Conservation (phyloP, 2,888 invertebrate genomes). For the Lasioglossum figueresi region DNA sequence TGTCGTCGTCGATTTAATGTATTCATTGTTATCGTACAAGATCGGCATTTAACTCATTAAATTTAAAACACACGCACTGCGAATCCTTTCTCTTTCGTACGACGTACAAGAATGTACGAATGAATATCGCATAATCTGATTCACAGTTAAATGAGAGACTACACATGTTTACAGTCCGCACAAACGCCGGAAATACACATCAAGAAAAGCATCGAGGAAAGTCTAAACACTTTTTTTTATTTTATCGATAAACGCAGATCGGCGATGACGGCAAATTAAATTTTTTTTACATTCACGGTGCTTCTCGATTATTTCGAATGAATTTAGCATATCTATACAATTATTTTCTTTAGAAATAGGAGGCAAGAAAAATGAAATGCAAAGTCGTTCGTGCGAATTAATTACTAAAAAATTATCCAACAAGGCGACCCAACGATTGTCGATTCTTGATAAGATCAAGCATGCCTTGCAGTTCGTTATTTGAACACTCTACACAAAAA, state of each 20-base stretch:
- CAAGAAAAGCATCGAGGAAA: neutral
- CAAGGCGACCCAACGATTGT: too few species aligned
- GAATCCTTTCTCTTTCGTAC: neutral
- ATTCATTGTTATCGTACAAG: neutral
- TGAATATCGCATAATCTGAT: neutral
- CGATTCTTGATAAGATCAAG: too few species aligned
- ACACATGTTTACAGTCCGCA: neutral
- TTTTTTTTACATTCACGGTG: too few species aligned
- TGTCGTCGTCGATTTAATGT: neutral
- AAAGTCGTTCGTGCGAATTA: too few species aligned
- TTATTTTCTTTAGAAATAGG: too few species aligned
- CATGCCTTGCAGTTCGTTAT: too few species aligned
- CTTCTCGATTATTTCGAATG: too few species aligned
- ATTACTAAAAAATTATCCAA: too few species aligned
- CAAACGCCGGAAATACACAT: neutral
- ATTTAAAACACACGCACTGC: neutral
- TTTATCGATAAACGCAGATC: neutral
- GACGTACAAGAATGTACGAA: neutral
- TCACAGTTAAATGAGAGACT: neutral
- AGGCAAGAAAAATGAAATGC: too few species aligned
- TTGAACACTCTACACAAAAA: too few species aligned
- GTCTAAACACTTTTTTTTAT: neutral
- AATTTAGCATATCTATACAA: too few species aligned
- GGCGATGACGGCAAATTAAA: too few species aligned
- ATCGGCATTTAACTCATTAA: neutral